Percentiles rank a stretch among this genome's conserved stretches.
phyloP scores from a whole-genome alignment of 2,113 vertebrate genomes.

The Aspidoscelis tigris region DNA sequence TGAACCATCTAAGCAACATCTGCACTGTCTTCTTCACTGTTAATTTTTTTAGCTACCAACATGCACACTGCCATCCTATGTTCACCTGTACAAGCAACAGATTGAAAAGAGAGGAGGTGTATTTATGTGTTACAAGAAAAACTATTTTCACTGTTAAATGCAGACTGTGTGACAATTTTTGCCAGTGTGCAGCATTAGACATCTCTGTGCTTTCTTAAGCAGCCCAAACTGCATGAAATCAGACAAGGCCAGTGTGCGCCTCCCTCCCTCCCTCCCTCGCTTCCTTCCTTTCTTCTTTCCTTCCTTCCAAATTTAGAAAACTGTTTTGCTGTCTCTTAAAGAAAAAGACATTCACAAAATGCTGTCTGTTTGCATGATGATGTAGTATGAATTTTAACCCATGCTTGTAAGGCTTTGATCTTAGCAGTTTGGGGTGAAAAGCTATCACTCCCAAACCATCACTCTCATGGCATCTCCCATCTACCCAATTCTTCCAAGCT shows the following conservation, averaged over 20 bases:
- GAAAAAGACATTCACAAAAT: slow-evolving; percentile 29
- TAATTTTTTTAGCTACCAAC: slow-evolving; percentile 50
- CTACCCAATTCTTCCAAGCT: slow-evolving; percentile 34
- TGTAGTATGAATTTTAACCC: slow-evolving; percentile 11
- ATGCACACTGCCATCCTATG: slow-evolving; percentile 47
- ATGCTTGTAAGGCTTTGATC: slow-evolving; percentile 69
- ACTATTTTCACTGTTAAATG: slow-evolving; percentile 52
- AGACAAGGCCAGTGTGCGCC: slow-evolving; percentile 62
- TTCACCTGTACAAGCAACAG: slow-evolving; percentile 27
- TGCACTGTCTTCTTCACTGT: slow-evolving; percentile 59
- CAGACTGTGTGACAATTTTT: slow-evolving; percentile 19
- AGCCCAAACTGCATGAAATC: slow-evolving; percentile 27
- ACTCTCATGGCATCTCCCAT: slow-evolving; percentile 46
- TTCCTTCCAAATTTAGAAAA: slow-evolving; percentile 48
- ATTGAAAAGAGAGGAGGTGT: slow-evolving; percentile 31
- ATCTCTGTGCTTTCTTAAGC: slow-evolving; percentile 23
- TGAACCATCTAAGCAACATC: slow-evolving; percentile 57
- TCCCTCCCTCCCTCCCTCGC: slow-evolving; percentile 43
- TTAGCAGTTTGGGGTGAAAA: slow-evolving; percentile 38
- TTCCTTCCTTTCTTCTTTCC: slow-evolving; percentile 48
- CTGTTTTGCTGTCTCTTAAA: slow-evolving; percentile 39
- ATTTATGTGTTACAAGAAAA: slow-evolving; percentile 20
- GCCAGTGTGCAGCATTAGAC: slow-evolving; percentile 12
- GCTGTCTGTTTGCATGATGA: slow-evolving; percentile 42
- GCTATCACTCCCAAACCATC: slow-evolving; percentile 16